Evolutionary conservation across 2,797 vertebrate species (phyloP).

Genomic region (Emydoidea blandingii): DNA sequence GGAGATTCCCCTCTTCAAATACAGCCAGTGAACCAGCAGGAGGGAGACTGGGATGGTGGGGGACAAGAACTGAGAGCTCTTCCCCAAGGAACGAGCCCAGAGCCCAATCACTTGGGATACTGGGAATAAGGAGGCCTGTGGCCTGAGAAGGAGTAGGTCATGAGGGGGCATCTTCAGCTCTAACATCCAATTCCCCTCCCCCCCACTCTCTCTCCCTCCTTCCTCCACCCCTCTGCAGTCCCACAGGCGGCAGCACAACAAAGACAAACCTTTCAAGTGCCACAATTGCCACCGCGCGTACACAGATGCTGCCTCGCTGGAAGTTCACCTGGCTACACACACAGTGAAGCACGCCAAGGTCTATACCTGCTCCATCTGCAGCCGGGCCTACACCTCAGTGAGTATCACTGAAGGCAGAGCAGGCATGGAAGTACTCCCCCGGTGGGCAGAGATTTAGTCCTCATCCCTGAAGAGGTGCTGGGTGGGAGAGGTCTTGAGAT

Average conservation of each 20-base stretch:
- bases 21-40: not conserved
- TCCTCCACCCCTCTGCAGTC: constrained; percentile 82
- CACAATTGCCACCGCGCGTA: constrained; percentile 98
- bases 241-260: constrained; percentile 99
- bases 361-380: constrained; percentile 98
- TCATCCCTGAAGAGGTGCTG: not conserved
- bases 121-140: not conserved
- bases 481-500: not conserved
- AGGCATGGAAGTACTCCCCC: fast-evolving
- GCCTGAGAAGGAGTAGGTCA: not conserved
- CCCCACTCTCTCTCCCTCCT: not conserved
- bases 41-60: not conserved
- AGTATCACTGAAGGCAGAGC: constrained; percentile 50
- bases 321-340: constrained; percentile 97
- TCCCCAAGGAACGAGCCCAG: not conserved
- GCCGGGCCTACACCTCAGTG: constrained; percentile 97
- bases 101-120: fast-evolving
- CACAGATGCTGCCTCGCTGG: constrained; percentile 91
- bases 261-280: constrained; percentile 99
- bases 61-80: not conserved
- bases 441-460: not conserved
- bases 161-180: not conserved
- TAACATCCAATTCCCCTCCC: not conserved
- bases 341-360: constrained; percentile 99
- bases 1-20: not conserved